Percentiles rank a stretch among this genome's conserved stretches.
phyloP scores from a whole-genome alignment of 2,797 vertebrate genomes.

The Hemibagrus guttatus region DNA sequence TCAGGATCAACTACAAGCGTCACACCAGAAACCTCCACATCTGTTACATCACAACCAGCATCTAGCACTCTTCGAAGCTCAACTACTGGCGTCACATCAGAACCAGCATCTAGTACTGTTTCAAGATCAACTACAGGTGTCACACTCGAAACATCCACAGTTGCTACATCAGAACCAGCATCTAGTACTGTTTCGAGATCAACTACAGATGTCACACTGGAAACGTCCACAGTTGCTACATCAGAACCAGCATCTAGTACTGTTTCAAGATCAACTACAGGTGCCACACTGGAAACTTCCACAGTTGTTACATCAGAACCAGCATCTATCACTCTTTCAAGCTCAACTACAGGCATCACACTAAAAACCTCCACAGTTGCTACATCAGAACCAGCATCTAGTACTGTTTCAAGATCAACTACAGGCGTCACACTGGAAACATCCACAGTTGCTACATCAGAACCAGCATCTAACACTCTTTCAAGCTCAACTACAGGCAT shows the following conservation, averaged over 20 bases:
- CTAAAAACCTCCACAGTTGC: too few relatives aligned
- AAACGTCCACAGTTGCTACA: neutral
- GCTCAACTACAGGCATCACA: too few relatives aligned
- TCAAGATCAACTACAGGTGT: neutral
- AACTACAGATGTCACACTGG: neutral
- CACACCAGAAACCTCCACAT: neutral
- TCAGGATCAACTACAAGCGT: neutral
- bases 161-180: neutral
- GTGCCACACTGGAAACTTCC: neutral
- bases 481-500: neutral
- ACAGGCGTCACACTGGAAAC: too few relatives aligned
- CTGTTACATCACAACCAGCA: too few relatives aligned
- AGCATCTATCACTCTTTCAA: too few relatives aligned
- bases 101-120: neutral
- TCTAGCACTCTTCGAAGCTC: too few relatives aligned
- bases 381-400: too few relatives aligned
- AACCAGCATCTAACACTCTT: too few relatives aligned
- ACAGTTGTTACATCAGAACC: neutral
- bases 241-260: neutral
- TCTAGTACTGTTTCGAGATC: neutral
- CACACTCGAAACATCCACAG: neutral
- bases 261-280: neutral
- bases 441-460: neutral
- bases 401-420: neutral
- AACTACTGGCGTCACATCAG: neutral